Evolutionary conservation across 2,888 invertebrate genomes (phyloP), one percentile per base, ranked within the genome.

Genomic region (Periphyllus acericola): DNA sequence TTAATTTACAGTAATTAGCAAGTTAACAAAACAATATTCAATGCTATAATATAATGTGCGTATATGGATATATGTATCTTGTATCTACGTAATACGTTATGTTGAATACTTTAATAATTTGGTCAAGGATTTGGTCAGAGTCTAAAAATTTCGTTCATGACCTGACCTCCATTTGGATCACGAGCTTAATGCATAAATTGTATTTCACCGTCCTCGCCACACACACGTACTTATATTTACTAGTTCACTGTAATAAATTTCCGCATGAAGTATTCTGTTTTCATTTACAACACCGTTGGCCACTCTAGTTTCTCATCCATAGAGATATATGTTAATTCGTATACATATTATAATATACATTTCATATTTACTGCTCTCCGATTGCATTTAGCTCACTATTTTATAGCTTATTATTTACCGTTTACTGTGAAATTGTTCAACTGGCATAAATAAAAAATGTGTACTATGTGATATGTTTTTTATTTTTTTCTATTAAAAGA

Each of bases 111-210:
- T 68, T 68, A 21, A 40, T 80, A 80, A 81, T 55, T 74, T 81
- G 72, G 86, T 81, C 86, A 87, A 83, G 83, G 83, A 40, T 55
- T 66, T 29, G 71, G 71, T 36, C 32, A 74, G 71, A 78, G 25
- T 81, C 74, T 25, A 80, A 60, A 72, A 14, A 80, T 71, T 21
- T 74, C 40, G 60, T 72, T 80, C 86, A n/a, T 74, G 74, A 80
- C 36, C 60, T 60, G 79, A 80, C 79, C 74, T 74, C 71, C 60
- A 9, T 9, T 76, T 66, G n/a, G 66, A 84, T 84, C 84, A 84
- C 84, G 76, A 84, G 32, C 68, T 66, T 25, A 32, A 46, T 11
- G 17, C 25, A 36, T 60, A 79, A 32, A 68, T 79, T 14, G 32
- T 29, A 17, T 40, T 46, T 32, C 75, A 40, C 40, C 46, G 66